These are phyloP conservation scores for Lordiphosa andalusiaca DNA, from an alignment of 2,888 invertebrate genomes.

Conservation along the genomic window DNA sequence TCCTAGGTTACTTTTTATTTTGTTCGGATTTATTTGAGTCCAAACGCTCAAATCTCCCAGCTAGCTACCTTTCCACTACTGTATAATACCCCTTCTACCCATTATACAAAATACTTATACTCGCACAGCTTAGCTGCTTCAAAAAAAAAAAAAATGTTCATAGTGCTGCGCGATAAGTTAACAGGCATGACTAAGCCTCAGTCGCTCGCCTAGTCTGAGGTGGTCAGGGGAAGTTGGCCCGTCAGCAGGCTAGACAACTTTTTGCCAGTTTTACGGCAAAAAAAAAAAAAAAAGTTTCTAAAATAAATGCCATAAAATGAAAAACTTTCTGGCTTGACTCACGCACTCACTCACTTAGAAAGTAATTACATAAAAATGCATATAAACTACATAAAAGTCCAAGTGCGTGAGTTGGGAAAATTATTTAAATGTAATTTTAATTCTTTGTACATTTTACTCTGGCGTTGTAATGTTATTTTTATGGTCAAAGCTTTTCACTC, in stretches of 20 bases:
- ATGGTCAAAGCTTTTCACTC: slow-evolving; percentile 51
- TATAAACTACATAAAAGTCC: slow-evolving; percentile 25
- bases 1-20: too few relatives aligned
- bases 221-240: neutral
- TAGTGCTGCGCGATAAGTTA: slow-evolving; percentile 51
- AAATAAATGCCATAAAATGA: slow-evolving; percentile 49
- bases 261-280: slow-evolving; percentile 11
- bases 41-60: too few relatives aligned
- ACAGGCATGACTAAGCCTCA: slow-evolving; percentile 31
- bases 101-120: too few relatives aligned
- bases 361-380: slow-evolving; percentile 63
- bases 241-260: slow-evolving; percentile 24
- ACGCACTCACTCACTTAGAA: slow-evolving; percentile 58
- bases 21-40: too few relatives aligned
- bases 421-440: slow-evolving; percentile 72
- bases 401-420: slow-evolving; percentile 56
- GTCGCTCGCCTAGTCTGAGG: too few relatives aligned
- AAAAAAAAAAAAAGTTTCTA: slow-evolving; percentile 17
- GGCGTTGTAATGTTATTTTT: slow-evolving; percentile 17
- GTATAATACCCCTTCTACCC: too few relatives aligned
- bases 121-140: too few relatives aligned
- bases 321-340: slow-evolving; percentile 64
- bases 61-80: too few relatives aligned
- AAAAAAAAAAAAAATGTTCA: slow-evolving; percentile 20
- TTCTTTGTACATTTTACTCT: slow-evolving; percentile 46